phyloP scores from a whole-genome alignment of 1,140 invertebrate genomes.

The Macrostomum lignano region DNA sequence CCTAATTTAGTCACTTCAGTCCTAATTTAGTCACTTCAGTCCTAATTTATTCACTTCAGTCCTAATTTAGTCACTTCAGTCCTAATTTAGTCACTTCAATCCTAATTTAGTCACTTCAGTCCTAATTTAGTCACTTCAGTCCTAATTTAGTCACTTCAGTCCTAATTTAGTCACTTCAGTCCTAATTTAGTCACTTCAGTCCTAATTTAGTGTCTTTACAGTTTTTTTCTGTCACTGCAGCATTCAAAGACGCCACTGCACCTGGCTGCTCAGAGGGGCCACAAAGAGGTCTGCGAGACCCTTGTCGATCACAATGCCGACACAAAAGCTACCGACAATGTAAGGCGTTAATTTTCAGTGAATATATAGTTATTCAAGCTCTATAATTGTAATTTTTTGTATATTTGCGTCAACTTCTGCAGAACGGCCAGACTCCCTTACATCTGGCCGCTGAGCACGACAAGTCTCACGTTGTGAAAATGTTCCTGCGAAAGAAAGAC shows the following conservation, averaged over 20 bases:
- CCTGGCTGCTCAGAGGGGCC: constrained; percentile 68
- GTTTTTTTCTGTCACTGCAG: neutral
- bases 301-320: constrained; percentile 30
- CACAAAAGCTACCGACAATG: neutral
- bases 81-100: too few relatives aligned
- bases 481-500: constrained; percentile 85
- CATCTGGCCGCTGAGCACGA: constrained; percentile 78
- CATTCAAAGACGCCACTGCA: constrained; percentile 32
- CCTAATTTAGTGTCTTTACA: neutral
- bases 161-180: neutral
- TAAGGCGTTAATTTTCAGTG: constrained; percentile 7
- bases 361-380: too few relatives aligned
- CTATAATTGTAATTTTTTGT: too few relatives aligned
- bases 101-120: too few relatives aligned
- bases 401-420: constrained; percentile 1
- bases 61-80: too few relatives aligned
- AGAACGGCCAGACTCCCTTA: constrained; percentile 33
- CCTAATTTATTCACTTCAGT: too few relatives aligned
- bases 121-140: too few relatives aligned
- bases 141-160: too few relatives aligned
- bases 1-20: too few relatives aligned
- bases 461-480: constrained; percentile 79
- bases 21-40: too few relatives aligned
- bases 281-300: constrained; percentile 42
- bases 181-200: neutral